These are phyloP conservation scores for Apodemus sylvaticus DNA, from an alignment of 2,113 vertebrate species.

Conservation along the genomic window DNA sequence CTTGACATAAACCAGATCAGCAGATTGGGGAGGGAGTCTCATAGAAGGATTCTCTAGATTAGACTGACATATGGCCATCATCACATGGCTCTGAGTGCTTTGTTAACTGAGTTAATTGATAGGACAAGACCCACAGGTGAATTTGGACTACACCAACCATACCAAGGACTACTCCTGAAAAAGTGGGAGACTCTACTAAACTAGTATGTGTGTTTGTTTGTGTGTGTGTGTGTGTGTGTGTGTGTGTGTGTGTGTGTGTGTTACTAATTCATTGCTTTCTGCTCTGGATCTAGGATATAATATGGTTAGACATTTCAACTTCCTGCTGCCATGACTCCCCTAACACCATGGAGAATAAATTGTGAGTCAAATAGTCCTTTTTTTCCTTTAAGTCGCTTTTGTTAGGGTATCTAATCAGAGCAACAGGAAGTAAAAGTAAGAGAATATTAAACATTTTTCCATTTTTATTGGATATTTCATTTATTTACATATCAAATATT, in stretches of 20 bases:
- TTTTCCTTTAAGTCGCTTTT: background rate
- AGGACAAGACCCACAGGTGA: background rate
- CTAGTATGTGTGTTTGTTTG: background rate
- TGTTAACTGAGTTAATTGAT: background rate
- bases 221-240: background rate
- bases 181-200: background rate
- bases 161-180: background rate
- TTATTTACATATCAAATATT: no score
- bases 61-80: background rate
- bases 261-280: background rate
- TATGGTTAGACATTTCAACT: background rate
- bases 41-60: background rate
- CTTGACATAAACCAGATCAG: background rate
- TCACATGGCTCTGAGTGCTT: background rate
- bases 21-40: background rate
- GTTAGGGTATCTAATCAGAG: background rate
- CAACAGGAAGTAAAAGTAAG: background rate
- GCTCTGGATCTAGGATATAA: background rate
- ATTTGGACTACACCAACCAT: background rate
- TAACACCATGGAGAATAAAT: background rate
- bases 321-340: background rate
- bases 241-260: background rate
- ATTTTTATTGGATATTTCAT: no score
- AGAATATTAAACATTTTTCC: background rate
- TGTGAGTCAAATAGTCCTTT: background rate